Evolutionary conservation across 2,888 invertebrate genomes (phyloP).

Genomic region (Drosophila neonasuta): DNA sequence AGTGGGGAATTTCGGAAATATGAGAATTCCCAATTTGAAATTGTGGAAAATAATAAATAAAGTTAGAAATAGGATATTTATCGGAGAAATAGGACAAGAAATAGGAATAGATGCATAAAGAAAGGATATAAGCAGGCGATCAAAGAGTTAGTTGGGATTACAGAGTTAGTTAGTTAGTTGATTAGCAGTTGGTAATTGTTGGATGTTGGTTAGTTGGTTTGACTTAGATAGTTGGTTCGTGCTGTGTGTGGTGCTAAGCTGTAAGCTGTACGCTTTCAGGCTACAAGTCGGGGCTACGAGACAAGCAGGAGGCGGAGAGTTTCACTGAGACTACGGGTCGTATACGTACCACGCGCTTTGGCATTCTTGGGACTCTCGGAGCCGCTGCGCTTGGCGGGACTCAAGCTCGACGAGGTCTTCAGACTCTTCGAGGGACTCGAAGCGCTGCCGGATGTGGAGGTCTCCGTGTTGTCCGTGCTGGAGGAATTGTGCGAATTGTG

Average conservation of each 20-base stretch:
- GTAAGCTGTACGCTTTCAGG: too few species aligned
- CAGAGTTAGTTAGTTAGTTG: not conserved
- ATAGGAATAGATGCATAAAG: too few species aligned
- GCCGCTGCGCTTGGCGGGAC: conserved; percentile 92
- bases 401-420: conserved; percentile 92
- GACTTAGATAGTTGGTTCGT: conserved; percentile 8
- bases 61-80: too few species aligned
- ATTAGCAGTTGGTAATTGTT: not conserved
- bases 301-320: not conserved
- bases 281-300: not conserved
- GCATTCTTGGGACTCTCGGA: conserved; percentile 89
- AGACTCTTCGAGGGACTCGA: conserved; percentile 93
- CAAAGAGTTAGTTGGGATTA: not conserved
- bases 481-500: conserved; percentile 83
- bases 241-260: conserved; percentile 18
- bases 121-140: too few species aligned
- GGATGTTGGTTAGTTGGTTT: conserved; percentile 8
- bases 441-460: conserved; percentile 85
- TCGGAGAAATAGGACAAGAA: too few species aligned
- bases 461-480: conserved; percentile 84
- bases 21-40: too few species aligned
- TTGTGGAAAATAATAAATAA: too few species aligned
- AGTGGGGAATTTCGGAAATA: too few species aligned
- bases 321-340: not conserved
- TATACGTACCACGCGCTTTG: conserved; percentile 88